Percentiles rank a stretch among this genome's conserved stretches.
Evolutionary conservation across 2,113 vertebrate genomes (phyloP).

Genomic region (Pluvianellus socialis): DNA sequence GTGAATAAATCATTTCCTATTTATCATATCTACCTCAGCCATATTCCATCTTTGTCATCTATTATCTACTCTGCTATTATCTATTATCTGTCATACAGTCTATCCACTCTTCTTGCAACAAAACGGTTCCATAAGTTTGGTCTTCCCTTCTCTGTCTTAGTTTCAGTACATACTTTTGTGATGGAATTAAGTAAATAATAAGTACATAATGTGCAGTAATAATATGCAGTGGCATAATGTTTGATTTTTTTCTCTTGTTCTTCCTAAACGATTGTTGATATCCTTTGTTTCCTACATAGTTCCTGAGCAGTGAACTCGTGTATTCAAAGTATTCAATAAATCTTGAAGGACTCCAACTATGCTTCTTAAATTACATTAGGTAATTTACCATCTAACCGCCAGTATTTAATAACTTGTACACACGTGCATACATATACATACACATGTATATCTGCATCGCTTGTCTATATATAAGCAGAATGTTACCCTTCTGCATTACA

Average conservation of each 20-base stretch:
- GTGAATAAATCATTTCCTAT: conserved; percentile 2
- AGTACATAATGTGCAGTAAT: background rate
- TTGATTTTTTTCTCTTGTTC: background rate
- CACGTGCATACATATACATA: fast-evolving
- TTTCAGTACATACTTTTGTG: background rate
- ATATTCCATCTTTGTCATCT: conserved; percentile 3
- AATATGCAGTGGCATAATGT: background rate
- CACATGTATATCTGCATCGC: background rate
- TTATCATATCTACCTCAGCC: background rate
- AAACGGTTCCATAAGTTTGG: background rate
- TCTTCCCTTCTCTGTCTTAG: background rate
- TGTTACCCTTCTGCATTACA: background rate
- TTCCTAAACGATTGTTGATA: background rate
- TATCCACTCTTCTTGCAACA: background rate
- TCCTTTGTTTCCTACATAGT: background rate
- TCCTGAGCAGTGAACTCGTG: background rate
- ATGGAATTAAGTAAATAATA: background rate
- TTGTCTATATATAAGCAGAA: background rate
- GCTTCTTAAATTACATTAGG: background rate
- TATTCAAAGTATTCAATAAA: background rate
- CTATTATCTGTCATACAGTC: background rate
- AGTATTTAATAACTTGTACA: background rate
- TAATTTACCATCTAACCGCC: background rate
- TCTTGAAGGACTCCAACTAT: background rate
- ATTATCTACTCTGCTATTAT: background rate